Conservation (phyloP, 2,797 vertebrate genomes). For the Dromococcyx pavoninus region DNA sequence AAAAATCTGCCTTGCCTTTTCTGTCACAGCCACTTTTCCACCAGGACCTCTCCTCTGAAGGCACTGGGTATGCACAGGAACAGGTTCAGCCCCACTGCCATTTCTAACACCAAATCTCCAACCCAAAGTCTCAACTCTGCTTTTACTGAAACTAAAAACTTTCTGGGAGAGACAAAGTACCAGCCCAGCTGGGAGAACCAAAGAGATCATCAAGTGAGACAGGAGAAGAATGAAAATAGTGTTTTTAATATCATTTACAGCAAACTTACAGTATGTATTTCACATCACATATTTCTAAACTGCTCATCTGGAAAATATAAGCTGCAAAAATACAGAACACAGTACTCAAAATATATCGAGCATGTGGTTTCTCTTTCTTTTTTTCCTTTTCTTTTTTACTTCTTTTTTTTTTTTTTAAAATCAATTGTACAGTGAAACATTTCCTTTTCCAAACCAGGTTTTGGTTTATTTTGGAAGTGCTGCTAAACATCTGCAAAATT, state of each 20-base stretch:
- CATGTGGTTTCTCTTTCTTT: slow-evolving; percentile 59
- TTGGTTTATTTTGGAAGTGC: slow-evolving; percentile 48
- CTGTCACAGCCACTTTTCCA: background rate
- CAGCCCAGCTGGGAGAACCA: background rate
- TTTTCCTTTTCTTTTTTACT: background rate
- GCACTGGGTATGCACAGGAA: rapidly evolving
- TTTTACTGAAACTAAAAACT: background rate
- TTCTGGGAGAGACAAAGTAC: background rate
- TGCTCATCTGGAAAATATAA: slow-evolving; percentile 80
- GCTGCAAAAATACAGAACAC: slow-evolving; percentile 80
- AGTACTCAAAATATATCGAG: slow-evolving; percentile 75
- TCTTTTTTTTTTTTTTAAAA: background rate
- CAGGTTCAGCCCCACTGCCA: background rate
- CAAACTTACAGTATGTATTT: slow-evolving; percentile 78
- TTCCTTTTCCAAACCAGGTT: slow-evolving; percentile 27
- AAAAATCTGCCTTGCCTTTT: background rate
- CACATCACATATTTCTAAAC: slow-evolving; percentile 78
- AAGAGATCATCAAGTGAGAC: slow-evolving; percentile 61
- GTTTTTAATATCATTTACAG: slow-evolving; percentile 82
- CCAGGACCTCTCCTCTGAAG: background rate
- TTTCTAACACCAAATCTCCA: background rate
- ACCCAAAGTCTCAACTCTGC: background rate
- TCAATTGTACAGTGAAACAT: slow-evolving; percentile 26
- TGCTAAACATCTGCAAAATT: background rate
- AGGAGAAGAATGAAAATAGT: slow-evolving; percentile 81